Base-by-base conservation (phyloP, 2,113 vertebrate species). In the Gulo gulo region DNA sequence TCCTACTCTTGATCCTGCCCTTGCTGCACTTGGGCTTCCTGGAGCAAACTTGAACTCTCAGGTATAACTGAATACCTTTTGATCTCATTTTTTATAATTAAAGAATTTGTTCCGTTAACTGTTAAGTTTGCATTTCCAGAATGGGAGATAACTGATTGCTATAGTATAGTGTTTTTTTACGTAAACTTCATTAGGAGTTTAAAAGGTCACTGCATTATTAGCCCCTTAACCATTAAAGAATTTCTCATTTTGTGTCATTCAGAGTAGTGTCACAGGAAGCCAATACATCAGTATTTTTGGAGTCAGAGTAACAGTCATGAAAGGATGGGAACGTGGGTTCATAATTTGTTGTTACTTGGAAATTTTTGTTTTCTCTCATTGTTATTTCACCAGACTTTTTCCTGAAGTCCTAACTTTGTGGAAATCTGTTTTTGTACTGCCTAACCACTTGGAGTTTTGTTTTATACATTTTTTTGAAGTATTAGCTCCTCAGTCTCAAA, bases 11-110 rank as follows among this genome's bases (percentile, higher is more conserved):
- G 99, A 99, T 97, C 99, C 99, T 96, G 98, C 99, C 97, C 99
- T 99, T 97, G 99, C 99, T 98, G 99, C 99, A 81, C 99, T 99
- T 96, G 99, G 99, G 98, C 99, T 99, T 98, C 99, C 99, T 74
- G 99, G 99, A 92, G 98, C 99, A 78, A 99, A 99, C 97, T 99
- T 99, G 98, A 99, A 99, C 98, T 99, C 99, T 73, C 99, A 99
- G 99, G 99, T 99, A 98, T 0, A 74, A 26, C 39, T 88, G 11
- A 16, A 16, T 50, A 45, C 2, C 23, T 57, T 87, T 47, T 36
- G 50, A 80, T 8, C 39, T 52, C 12, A 1, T 45, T 73, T 73
- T 80, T 91, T 50, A 18, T 34, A 74, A 79, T 79, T 79, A 52
- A 89, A 50, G 24, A 16, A 42, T 55, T 31, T 24, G 15, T 86